Percentiles rank a stretch among this genome's conserved stretches.
Conservation (phyloP, 2,113 vertebrate genomes). For the Puma concolor region DNA sequence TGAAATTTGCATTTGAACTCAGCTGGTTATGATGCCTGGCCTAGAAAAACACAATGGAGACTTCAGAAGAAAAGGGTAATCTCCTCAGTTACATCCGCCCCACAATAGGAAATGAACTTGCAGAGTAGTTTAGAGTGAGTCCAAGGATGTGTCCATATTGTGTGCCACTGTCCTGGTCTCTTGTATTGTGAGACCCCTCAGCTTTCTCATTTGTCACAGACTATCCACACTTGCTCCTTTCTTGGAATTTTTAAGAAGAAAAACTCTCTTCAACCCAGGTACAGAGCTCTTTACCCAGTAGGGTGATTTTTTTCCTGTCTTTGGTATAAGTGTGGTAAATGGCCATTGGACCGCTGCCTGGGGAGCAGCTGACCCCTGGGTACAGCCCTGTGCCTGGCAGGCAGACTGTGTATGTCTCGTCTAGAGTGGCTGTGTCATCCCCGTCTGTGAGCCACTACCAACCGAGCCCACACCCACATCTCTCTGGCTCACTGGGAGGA, state of each 20-base stretch:
- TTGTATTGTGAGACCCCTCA: slow-evolving; percentile 19
- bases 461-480: slow-evolving; percentile 32
- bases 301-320: neutral
- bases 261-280: neutral
- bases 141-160: neutral
- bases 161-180: slow-evolving; percentile 37
- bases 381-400: slow-evolving; percentile 31
- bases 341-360: neutral
- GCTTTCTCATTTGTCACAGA: slow-evolving; percentile 55
- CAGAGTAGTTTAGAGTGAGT: neutral
- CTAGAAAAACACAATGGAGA: neutral
- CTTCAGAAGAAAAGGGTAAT: neutral
- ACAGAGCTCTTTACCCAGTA: slow-evolving; percentile 39
- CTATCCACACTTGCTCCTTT: slow-evolving; percentile 18
- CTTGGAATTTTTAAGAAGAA: slow-evolving; percentile 33
- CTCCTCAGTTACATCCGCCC: neutral
- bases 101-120: neutral
- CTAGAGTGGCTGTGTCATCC: slow-evolving; percentile 48
- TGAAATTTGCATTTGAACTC: slow-evolving; percentile 18
- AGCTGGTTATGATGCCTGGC: neutral
- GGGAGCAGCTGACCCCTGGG: neutral
- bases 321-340: neutral
- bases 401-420: slow-evolving; percentile 65
- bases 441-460: slow-evolving; percentile 51
- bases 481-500: slow-evolving; percentile 4